These are phyloP conservation scores for Dryoscopus gambensis DNA, from an alignment of 2,113 vertebrate genomes.

Conservation along the genomic window DNA sequence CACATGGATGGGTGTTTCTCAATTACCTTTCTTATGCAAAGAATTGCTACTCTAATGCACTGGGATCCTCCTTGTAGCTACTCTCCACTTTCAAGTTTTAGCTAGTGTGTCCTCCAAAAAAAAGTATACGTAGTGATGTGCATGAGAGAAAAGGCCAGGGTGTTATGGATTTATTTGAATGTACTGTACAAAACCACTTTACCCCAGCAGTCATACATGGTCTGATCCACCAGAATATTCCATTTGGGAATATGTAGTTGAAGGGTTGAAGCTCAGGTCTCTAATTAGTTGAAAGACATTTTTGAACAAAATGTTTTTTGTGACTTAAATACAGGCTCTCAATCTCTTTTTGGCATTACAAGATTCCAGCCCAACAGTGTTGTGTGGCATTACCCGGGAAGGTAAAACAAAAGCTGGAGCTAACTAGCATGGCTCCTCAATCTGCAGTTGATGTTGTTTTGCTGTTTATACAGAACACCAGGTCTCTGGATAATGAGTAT, in stretches of 20 bases:
- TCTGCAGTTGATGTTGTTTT: not conserved
- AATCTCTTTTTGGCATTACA: not conserved
- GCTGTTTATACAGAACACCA: not conserved
- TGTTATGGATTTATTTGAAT: not conserved
- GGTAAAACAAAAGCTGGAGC: not conserved
- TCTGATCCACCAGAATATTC: not conserved
- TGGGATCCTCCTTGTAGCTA: not conserved
- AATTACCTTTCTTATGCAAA: not conserved
- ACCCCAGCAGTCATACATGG: not conserved
- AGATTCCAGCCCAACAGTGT: not conserved
- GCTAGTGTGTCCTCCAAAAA: not conserved
- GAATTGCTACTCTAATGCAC: not conserved
- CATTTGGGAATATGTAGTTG: not conserved
- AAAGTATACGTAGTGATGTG: fast-evolving
- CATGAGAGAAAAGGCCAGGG: not conserved
- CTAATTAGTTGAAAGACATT: not conserved
- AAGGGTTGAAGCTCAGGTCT: not conserved
- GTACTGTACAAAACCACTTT: not conserved
- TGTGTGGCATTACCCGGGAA: not conserved
- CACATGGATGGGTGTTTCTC: not conserved
- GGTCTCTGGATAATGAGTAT: constrained; percentile 60
- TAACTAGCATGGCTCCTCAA: not conserved
- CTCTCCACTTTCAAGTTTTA: not conserved
- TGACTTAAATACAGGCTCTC: not conserved
- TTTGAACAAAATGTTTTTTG: not conserved